Evolutionary conservation across 2,113 vertebrate species (phyloP).

Genomic region (Dasyprocta punctata): DNA sequence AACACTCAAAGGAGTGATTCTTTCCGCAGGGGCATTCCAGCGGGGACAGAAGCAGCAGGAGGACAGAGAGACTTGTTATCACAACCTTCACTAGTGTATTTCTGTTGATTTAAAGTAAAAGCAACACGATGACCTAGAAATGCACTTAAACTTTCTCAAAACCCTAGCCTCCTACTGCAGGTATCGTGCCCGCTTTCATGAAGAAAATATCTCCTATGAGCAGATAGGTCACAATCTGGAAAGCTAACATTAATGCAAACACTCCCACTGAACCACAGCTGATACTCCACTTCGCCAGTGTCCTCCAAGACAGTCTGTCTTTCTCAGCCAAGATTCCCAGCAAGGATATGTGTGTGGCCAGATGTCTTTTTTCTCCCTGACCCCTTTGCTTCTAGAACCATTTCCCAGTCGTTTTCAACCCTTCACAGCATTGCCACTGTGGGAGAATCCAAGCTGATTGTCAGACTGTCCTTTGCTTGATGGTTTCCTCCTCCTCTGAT

Average conservation of each 20-base stretch:
- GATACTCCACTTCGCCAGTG: fast-evolving
- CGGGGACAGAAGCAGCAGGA: neutral
- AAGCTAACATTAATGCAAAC: fast-evolving
- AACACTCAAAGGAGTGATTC: neutral
- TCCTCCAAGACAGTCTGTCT: neutral
- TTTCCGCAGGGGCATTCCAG: neutral
- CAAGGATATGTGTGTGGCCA: fast-evolving
- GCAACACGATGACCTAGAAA: neutral
- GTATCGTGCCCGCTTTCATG: neutral
- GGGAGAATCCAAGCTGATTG: neutral
- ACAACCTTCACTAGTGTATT: neutral
- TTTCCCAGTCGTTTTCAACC: too few relatives aligned
- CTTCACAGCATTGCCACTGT: fast-evolving
- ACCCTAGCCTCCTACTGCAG: neutral
- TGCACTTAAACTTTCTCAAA: neutral
- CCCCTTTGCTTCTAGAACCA: neutral
- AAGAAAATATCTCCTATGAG: neutral
- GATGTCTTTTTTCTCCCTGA: fast-evolving
- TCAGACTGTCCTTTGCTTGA: neutral
- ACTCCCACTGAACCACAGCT: neutral
- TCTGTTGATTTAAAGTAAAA: neutral
- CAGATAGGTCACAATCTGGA: neutral
- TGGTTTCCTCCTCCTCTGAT: neutral
- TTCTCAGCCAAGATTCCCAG: neutral
- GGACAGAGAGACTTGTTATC: neutral